These are phyloP conservation scores for Oppia nitens DNA, from an alignment of 1,140 invertebrate species.

Conservation along the genomic window DNA sequence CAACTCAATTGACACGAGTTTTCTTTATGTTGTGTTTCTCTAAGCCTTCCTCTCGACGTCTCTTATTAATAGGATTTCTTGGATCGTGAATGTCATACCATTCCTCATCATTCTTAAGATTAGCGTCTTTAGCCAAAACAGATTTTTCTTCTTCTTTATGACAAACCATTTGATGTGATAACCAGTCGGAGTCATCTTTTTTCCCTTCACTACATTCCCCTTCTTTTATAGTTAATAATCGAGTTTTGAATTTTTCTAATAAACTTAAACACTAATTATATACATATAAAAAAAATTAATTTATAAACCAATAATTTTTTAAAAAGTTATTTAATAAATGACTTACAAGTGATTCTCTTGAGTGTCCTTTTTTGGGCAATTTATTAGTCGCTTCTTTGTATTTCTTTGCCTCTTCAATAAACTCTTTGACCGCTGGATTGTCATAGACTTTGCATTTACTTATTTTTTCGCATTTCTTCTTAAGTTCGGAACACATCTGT, in stretches of 20 bases:
- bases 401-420: constrained; percentile 53
- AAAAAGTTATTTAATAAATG: constrained; percentile 28
- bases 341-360: constrained; percentile 18
- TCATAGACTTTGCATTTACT: constrained; percentile 28
- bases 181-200: constrained; percentile 5
- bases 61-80: constrained; percentile 77
- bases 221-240: constrained; percentile 48
- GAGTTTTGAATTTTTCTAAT: constrained; percentile 63
- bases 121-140: constrained; percentile 84
- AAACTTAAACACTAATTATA: constrained; percentile 44
- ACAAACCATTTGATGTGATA: constrained; percentile 11
- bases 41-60: constrained; percentile 46
- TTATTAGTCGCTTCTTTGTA: constrained; percentile 50
- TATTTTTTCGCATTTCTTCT: constrained; percentile 24
- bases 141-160: constrained; percentile 43
- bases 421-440: constrained; percentile 51
- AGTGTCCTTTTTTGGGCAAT: constrained; percentile 33
- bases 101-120: constrained; percentile 64
- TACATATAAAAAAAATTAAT: background rate
- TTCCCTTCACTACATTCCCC: constrained; percentile 20
- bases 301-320: background rate
- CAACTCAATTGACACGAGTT: background rate
- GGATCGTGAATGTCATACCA: constrained; percentile 95
- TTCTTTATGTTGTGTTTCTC: too few species aligned
- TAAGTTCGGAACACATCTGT: constrained; percentile 32